A percentile compares a stretch with the other conserved stretches of the same genome.
phyloP scores from a whole-genome alignment of 1,140 invertebrate genomes.

The Heliothis subflexa region DNA sequence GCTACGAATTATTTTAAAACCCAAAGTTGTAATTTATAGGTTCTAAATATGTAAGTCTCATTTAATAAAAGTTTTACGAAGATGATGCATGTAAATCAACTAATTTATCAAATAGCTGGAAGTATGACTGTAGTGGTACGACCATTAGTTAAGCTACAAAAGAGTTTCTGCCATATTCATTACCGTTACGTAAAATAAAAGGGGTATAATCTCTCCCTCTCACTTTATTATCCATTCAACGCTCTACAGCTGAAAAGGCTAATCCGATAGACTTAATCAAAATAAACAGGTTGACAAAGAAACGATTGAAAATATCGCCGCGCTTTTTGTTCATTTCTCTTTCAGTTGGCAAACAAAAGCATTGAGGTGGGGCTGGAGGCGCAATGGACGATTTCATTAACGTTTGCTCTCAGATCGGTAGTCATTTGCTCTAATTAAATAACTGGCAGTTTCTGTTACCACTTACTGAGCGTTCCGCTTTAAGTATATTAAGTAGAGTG shows the following conservation, averaged over 20 bases:
- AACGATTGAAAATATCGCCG: conserved; percentile 40
- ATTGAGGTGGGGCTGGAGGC: conserved; percentile 28
- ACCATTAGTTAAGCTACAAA: too few relatives aligned
- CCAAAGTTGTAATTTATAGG: too few relatives aligned
- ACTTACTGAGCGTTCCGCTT: conserved; percentile 16
- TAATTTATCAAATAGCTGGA: too few relatives aligned
- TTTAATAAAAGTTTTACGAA: too few relatives aligned
- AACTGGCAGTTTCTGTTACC: conserved; percentile 50
- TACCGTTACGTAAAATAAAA: background rate
- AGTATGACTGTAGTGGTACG: too few relatives aligned
- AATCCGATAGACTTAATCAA: conserved; percentile 38
- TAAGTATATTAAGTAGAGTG: conserved; percentile 30
- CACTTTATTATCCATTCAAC: conserved; percentile 16
- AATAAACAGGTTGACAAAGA: conserved; percentile 36
- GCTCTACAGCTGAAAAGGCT: conserved; percentile 1
- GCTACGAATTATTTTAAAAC: too few relatives aligned
- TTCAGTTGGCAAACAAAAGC: conserved; percentile 44
- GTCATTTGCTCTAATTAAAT: conserved; percentile 54
- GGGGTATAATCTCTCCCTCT: background rate
- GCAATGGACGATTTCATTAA: conserved; percentile 48
- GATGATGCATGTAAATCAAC: too few relatives aligned
- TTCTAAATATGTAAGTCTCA: too few relatives aligned
- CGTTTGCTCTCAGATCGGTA: conserved; percentile 48
- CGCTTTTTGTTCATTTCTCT: conserved; percentile 37
- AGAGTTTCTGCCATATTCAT: background rate